A percentile compares a stretch with the other conserved stretches of the same genome.
Evolutionary conservation across 2,888 invertebrate genomes (phyloP).

Genomic region (Polydesmus complanatus): DNA sequence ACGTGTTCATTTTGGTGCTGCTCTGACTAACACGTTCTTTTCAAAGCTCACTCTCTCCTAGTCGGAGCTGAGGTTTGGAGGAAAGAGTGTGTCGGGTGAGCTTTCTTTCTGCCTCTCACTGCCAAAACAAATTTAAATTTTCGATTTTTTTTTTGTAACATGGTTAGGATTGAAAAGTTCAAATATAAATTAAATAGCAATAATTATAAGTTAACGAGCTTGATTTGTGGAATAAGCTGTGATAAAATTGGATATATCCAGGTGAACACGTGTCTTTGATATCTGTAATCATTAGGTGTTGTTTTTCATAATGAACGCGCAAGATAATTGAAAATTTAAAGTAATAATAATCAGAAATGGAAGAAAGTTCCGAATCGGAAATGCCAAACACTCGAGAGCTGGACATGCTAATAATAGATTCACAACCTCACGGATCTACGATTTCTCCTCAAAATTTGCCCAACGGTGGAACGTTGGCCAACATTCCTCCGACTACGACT

Average conservation of each 20-base stretch:
- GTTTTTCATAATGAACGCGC: too few relatives aligned
- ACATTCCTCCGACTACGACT: constrained; percentile 50
- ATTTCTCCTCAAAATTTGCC: neutral
- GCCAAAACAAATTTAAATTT: too few relatives aligned
- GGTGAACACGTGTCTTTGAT: neutral
- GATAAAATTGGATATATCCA: too few relatives aligned
- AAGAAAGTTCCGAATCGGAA: neutral
- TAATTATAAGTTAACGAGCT: too few relatives aligned
- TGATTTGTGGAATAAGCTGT: too few relatives aligned
- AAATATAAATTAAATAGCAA: too few relatives aligned
- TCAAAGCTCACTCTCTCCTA: neutral
- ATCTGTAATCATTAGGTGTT: too few relatives aligned
- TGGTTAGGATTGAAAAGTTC: too few relatives aligned
- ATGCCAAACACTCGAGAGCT: neutral
- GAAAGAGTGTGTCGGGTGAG: neutral
- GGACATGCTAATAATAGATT: neutral
- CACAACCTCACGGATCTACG: neutral
- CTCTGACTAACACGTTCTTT: neutral
- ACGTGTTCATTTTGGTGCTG: neutral
- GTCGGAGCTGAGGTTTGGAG: neutral
- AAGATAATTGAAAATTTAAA: too few relatives aligned
- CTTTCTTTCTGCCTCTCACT: neutral
- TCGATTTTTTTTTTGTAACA: too few relatives aligned
- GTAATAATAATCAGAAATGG: neutral
- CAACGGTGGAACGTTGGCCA: neutral